phyloP scores from a whole-genome alignment of 2,113 vertebrate genomes.

The Puffinus mauretanicus region DNA sequence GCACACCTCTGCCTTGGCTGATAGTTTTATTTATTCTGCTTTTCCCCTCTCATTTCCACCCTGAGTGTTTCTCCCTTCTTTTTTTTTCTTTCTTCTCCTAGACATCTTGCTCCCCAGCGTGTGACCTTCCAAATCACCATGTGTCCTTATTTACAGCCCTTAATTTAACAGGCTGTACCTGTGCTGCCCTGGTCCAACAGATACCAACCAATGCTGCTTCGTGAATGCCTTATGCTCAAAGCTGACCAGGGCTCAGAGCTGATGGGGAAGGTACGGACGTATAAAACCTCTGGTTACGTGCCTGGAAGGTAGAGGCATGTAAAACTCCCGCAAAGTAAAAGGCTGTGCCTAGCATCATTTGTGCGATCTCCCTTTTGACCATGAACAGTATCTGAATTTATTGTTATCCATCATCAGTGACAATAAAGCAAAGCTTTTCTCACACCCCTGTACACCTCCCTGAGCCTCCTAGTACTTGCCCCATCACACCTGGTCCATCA shows the following conservation, averaged over 20 bases:
- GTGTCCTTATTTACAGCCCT: background rate
- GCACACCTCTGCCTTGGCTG: background rate
- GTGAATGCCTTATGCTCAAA: background rate
- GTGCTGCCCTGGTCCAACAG: background rate
- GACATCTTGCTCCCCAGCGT: background rate
- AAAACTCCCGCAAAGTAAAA: background rate
- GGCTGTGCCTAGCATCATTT: background rate
- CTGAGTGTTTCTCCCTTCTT: background rate
- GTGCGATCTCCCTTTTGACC: background rate
- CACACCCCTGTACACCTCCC: too few species aligned
- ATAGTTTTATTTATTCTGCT: background rate
- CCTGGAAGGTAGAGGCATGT: too few species aligned
- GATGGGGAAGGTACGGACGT: background rate
- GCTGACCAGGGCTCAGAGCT: background rate
- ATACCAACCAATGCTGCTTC: background rate
- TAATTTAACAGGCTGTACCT: background rate
- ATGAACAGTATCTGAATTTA: background rate
- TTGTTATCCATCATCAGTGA: background rate
- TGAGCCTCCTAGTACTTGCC: background rate
- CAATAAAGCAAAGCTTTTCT: background rate
- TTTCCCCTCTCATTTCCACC: background rate
- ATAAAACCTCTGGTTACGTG: background rate
- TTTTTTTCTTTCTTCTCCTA: background rate
- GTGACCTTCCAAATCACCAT: background rate
- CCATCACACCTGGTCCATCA: background rate